Conservation (phyloP, 2,797 vertebrate species). For the Mus caroli region DNA sequence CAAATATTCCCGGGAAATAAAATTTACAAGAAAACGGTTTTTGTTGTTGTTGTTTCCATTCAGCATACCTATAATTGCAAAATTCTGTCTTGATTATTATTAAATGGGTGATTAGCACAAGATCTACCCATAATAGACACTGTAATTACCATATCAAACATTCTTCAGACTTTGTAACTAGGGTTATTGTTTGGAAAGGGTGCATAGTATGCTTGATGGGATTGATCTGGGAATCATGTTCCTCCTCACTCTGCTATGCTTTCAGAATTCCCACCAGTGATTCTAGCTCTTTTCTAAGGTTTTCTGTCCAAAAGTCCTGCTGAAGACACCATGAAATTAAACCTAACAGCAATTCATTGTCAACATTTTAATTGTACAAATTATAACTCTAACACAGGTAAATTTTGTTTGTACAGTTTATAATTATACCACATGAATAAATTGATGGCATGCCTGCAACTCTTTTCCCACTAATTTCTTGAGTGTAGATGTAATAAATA, state of each 20-base stretch:
- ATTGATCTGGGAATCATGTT: not conserved
- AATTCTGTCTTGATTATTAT: conserved; percentile 52
- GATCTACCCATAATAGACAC: not conserved
- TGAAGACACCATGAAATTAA: conserved; percentile 27
- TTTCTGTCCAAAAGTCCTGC: not conserved
- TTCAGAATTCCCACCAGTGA: conserved; percentile 8
- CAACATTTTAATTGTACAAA: not conserved
- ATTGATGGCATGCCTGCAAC: not conserved
- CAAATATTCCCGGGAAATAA: not conserved
- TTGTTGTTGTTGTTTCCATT: not conserved
- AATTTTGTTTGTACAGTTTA: not conserved
- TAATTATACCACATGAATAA: conserved; percentile 12
- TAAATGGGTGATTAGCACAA: conserved; percentile 55
- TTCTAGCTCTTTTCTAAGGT: conserved; percentile 30
- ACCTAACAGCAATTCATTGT: not conserved
- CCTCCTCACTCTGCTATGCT: not conserved
- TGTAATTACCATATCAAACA: conserved; percentile 30
- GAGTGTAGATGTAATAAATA: conserved; percentile 42
- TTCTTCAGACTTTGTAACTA: conserved; percentile 45
- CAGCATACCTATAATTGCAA: not conserved
- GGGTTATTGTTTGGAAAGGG: not conserved
- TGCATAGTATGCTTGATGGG: not conserved
- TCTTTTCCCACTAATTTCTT: conserved; percentile 31
- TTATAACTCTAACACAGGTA: conserved; percentile 36
- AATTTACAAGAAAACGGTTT: not conserved